Conservation (phyloP, 2,888 invertebrate genomes). For the Pemphredon lugubris region DNA sequence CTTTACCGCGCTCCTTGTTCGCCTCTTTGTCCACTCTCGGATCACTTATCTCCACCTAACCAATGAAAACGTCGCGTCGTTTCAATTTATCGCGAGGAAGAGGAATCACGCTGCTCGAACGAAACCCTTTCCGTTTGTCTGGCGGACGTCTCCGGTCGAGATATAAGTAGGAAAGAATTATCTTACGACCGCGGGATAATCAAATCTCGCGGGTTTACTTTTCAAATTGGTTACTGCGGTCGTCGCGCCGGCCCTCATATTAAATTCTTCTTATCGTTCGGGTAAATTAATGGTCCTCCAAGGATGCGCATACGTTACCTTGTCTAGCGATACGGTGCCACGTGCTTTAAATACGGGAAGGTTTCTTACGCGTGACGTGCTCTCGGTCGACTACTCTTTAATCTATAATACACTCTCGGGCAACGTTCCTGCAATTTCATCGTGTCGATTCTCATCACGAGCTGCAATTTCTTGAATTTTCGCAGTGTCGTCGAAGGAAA, state of each 20-base stretch:
- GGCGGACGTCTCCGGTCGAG: neutral
- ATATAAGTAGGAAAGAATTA: neutral
- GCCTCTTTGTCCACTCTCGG: constrained; percentile 43
- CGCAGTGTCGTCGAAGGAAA: constrained; percentile 5
- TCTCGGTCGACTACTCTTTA: constrained; percentile 9
- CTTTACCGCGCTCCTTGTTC: constrained; percentile 15
- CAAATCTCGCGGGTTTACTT: too few species aligned
- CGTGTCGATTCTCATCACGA: constrained; percentile 24
- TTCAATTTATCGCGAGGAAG: constrained; percentile 44
- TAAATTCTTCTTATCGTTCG: constrained; percentile 40
- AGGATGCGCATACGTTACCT: constrained; percentile 53
- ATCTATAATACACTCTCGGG: too few species aligned
- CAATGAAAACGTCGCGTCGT: constrained; percentile 49
- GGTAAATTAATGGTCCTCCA: constrained; percentile 53
- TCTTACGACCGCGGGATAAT: neutral
- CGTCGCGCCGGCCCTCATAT: constrained; percentile 7
- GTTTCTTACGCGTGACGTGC: constrained; percentile 25
- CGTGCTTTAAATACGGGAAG: constrained; percentile 56
- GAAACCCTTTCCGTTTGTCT: neutral
- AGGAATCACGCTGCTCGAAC: constrained; percentile 34
- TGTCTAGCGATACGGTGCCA: constrained; percentile 44
- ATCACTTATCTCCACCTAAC: constrained; percentile 42
- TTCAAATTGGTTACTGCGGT: too few species aligned
- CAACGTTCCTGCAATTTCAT: constrained; percentile 36
- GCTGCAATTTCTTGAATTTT: constrained; percentile 42